phyloP scores from a whole-genome alignment of 1,140 invertebrate species.

The Cyphomyrmex costatus region DNA sequence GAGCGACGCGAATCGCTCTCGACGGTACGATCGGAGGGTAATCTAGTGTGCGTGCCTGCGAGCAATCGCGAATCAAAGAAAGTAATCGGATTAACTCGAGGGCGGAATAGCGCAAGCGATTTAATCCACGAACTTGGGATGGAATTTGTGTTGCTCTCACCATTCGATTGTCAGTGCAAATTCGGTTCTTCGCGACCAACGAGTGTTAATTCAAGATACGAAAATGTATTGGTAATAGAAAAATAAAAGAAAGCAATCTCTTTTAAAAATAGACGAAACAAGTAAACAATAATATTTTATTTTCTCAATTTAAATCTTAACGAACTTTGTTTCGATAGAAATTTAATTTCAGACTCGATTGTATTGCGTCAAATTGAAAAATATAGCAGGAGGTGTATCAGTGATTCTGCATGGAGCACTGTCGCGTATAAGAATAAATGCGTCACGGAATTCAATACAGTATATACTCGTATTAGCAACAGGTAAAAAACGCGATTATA shows the following conservation, averaged over 20 bases:
- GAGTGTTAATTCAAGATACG: neutral
- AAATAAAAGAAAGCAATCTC: neutral
- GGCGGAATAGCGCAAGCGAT: constrained; percentile 56
- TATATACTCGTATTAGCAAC: neutral
- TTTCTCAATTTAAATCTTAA: neutral
- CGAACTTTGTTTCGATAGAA: neutral
- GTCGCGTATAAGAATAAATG: neutral
- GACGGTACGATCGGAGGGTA: constrained; percentile 32
- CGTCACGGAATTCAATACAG: constrained; percentile 2
- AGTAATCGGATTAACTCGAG: constrained; percentile 73
- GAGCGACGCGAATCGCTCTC: constrained; percentile 62
- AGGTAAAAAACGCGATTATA: constrained; percentile 32
- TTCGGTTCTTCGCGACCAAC: constrained; percentile 6
- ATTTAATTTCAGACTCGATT: constrained; percentile 12
- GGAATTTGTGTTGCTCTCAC: constrained; percentile 28
- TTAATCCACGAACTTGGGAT: constrained; percentile 44
- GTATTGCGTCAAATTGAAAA: neutral
- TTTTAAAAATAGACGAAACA: neutral
- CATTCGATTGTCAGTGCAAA: constrained; percentile 8
- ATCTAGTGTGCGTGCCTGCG: constrained; percentile 59
- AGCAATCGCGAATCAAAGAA: constrained; percentile 75
- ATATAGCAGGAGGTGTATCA: neutral
- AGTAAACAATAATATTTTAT: neutral
- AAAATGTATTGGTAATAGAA: neutral
- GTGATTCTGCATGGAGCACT: too few species aligned